Evolutionary conservation across 1,140 invertebrate genomes (phyloP), one percentile per base, ranked within the genome.

Genomic region (Aphaenogaster ashmeadi): DNA sequence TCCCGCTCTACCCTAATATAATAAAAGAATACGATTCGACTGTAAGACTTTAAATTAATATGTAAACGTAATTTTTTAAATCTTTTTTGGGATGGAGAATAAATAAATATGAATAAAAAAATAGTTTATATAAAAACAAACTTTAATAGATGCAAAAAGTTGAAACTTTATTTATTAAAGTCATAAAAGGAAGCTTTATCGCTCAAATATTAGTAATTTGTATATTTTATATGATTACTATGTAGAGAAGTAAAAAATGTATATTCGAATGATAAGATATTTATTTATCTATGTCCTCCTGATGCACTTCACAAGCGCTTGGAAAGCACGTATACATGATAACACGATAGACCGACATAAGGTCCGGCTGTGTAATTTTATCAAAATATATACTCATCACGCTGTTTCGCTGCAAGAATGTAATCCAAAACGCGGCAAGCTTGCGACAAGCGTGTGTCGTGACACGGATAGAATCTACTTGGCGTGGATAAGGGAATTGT

Each of bases 401-500:
- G 56, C 54, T 62, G 54, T 84, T 74, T 41, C 38, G 41, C 21
- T 74, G n/a, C 80, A 84, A 84, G 80, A 75, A 84, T 74, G 80
- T 88, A 81, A 91, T 89, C 77, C 56, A 81, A 86, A 81, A 80
- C 69, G 62, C 62, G 52, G 33, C 72, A 52, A 78, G 72, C 71
- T 81, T 33, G 58, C 85, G 90, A 88, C 87, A 85, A 87, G 79
- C 84, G 71, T 60, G 87, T 83, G 77, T 52, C 67, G 36, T 78
- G 56, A 71, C 74, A 44, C 15, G 54, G 71, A 84, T 83, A 85
- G 62, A 77, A 69, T 60, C 77, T 66, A 69, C 81, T 56, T 60
- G 27, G 78, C 47, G 58, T 80, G 91, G 90, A 93, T 95, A 95
- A 95, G 94, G 92, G 91, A 94, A 95, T 94, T 94, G 93, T 94